Evolutionary conservation across 2,888 invertebrate genomes (phyloP), one percentile per base, ranked within the genome.

Genomic region (Brachyptera putata): DNA sequence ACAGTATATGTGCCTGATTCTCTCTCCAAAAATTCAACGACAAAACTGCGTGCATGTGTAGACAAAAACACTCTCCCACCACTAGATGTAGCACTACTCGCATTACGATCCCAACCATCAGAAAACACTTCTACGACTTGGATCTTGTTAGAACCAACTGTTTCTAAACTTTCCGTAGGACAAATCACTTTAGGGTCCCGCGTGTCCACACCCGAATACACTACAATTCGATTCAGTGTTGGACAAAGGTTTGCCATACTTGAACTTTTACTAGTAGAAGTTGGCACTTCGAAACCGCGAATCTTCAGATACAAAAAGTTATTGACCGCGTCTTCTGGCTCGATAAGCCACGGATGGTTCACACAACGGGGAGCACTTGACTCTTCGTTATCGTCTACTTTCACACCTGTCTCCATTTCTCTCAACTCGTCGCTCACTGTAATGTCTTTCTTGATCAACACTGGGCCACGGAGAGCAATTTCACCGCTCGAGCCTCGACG

Each of bases 311-410:
- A 89, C 39, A 89, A 77, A 70, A 85, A 89, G 71, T 87, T 82
- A 60, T 84, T 84, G 50, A 80, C 77, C 1, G 83, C 78, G 66
- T 86, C 85, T 67, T 86, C 85, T 0, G 89, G 89, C 70, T 88
- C 87, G 60, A 89, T 85, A 1, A 89, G 75, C 89, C 89, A 89
- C 1, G 89, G 89, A 69, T 87, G 84, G 69, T 86, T 84, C 25
- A 85, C 81, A 71, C 89, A 89, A 7, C 57, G 57, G 71, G 37
- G 69, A 70, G 25, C 36, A 34, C 13, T 46, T 48, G 18, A 34
- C 37, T 48, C 58, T 18, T 57, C 57, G 2, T 36, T 53, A 5
- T 53, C 21, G 13, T 53, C 21, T 11, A 53, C 36, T 16, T 16
- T 9, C 3, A 36, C 21, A 14, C 55, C 26, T 16, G 24, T 70